Conservation (phyloP, 2,888 invertebrate genomes). For the Caenorhabditis sp. region DNA sequence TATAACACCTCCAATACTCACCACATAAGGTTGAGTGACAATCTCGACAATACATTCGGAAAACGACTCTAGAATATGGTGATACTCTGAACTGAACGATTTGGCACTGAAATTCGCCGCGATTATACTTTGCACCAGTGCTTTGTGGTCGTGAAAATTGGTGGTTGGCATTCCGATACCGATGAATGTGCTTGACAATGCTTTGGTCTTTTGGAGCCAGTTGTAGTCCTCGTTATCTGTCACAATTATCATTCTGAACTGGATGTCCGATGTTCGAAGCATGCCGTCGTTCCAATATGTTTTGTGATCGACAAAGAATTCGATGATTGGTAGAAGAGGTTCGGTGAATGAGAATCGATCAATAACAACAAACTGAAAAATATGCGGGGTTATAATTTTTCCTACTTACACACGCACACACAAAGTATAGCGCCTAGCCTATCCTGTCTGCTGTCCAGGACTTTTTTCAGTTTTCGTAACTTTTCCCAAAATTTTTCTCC, state of each 20-base stretch:
- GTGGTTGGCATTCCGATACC: slow-evolving; percentile 40
- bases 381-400: too few species aligned
- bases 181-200: slow-evolving; percentile 22
- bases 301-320: slow-evolving; percentile 59
- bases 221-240: slow-evolving; percentile 46
- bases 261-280: slow-evolving; percentile 33
- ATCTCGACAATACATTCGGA: slow-evolving; percentile 50
- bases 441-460: too few species aligned
- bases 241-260: slow-evolving; percentile 40
- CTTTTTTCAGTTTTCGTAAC: too few species aligned
- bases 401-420: too few species aligned
- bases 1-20: too few species aligned
- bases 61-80: slow-evolving; percentile 49
- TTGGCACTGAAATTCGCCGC: slow-evolving; percentile 55
- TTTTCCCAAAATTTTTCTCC: too few species aligned
- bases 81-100: slow-evolving; percentile 62
- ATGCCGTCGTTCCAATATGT: slow-evolving; percentile 42
- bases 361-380: slow-evolving; percentile 48
- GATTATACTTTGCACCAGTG: slow-evolving; percentile 32
- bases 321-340: slow-evolving; percentile 55
- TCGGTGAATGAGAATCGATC: slow-evolving; percentile 55
- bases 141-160: slow-evolving; percentile 26
- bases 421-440: too few species aligned
- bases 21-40: slow-evolving; percentile 40
- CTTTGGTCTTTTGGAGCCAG: slow-evolving; percentile 22